Conservation (phyloP, 2,797 vertebrate species). For the Danionella dracula region DNA sequence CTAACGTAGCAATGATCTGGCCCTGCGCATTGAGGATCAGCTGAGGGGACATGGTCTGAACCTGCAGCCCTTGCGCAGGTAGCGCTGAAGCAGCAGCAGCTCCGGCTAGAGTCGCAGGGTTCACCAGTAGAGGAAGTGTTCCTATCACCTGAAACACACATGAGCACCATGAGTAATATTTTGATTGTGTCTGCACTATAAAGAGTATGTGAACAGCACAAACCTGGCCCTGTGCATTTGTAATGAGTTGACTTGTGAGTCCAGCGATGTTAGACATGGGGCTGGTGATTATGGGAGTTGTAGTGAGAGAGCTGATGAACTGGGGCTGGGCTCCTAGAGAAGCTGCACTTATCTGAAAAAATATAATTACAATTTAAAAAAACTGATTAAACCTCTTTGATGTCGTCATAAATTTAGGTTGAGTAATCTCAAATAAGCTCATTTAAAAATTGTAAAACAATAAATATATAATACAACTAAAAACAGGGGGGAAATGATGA, state of each 20-base stretch:
- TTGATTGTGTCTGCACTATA: too few species aligned
- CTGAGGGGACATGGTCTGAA: slow-evolving; percentile 86
- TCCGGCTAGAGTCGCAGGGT: slow-evolving; percentile 75
- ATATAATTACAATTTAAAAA: too few species aligned
- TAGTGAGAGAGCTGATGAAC: slow-evolving; percentile 84
- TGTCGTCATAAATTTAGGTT: too few species aligned
- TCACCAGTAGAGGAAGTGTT: slow-evolving; percentile 85
- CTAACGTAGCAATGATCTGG: slow-evolving; percentile 88
- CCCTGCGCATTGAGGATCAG: slow-evolving; percentile 89
- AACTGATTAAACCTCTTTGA: too few species aligned
- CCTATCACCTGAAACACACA: slow-evolving; percentile 81
- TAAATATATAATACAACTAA: too few species aligned
- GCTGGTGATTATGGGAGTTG: slow-evolving; percentile 83
- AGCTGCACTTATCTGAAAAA: slow-evolving; percentile 78
- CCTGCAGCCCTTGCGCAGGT: slow-evolving; percentile 77
- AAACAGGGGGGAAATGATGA: too few species aligned
- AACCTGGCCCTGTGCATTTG: slow-evolving; percentile 91
- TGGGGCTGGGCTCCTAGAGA: slow-evolving; percentile 85
- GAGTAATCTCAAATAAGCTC: too few species aligned
- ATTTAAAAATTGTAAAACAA: too few species aligned
- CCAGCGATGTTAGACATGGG: slow-evolving; percentile 82
- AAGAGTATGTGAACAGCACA: background rate
- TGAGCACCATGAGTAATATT: too few species aligned
- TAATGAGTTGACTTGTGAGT: slow-evolving; percentile 88
- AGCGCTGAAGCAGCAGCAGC: slow-evolving; percentile 64